These are phyloP conservation scores for Morpho deidamia DNA, from an alignment of 2,888 invertebrate species.

Conservation along the genomic window DNA sequence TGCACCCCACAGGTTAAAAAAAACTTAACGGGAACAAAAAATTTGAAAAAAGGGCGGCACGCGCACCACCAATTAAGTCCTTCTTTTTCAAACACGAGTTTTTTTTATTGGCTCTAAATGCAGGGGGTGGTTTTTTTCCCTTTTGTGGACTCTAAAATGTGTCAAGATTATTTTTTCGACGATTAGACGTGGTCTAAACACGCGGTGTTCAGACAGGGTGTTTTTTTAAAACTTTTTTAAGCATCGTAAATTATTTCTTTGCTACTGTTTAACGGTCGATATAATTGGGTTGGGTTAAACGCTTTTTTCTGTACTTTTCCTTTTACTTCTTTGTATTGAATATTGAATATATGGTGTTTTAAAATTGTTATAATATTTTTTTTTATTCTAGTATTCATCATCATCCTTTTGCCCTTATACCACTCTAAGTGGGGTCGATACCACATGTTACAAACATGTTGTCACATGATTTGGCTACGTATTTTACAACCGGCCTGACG, in stretches of 20 bases:
- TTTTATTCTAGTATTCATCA: too few relatives aligned
- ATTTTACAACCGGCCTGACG: too few relatives aligned
- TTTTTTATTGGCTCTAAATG: constrained; percentile 59
- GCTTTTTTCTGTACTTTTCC: constrained; percentile 21
- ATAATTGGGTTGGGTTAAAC: constrained; percentile 37
- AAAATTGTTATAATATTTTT: not conserved
- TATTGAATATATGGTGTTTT: not conserved
- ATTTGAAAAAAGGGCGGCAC: constrained; percentile 58
- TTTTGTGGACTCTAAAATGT: constrained; percentile 45
- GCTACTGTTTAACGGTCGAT: constrained; percentile 61
- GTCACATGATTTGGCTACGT: too few relatives aligned
- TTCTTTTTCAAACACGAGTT: constrained; percentile 56
- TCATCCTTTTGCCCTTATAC: too few relatives aligned
- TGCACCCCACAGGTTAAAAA: constrained; percentile 52
- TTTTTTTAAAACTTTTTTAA: constrained; percentile 34
- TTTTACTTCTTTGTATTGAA: constrained; percentile 1
- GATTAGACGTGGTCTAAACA: constrained; percentile 56
- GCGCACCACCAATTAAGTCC: constrained; percentile 64
- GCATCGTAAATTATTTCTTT: constrained; percentile 46
- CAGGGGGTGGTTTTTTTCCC: constrained; percentile 61
- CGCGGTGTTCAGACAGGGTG: constrained; percentile 54
- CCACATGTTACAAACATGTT: too few relatives aligned
- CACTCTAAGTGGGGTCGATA: too few relatives aligned
- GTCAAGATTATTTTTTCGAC: constrained; percentile 51
- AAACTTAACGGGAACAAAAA: constrained; percentile 31